Conservation (phyloP, 2,113 vertebrate species). For the Xiphophorus maculatus region DNA sequence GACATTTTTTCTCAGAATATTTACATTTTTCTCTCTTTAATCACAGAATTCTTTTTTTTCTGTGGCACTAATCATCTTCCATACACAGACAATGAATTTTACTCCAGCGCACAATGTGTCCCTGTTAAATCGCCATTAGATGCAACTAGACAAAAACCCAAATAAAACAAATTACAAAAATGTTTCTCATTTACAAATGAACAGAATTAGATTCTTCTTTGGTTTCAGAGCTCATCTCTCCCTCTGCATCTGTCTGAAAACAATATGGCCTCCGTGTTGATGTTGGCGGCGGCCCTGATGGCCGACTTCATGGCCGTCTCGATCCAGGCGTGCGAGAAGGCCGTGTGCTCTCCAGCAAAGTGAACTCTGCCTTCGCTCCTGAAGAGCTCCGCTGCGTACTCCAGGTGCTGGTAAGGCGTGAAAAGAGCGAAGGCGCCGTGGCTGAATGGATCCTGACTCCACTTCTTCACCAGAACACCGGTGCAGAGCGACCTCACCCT, state of each 20-base stretch:
- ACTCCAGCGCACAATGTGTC: too few relatives aligned
- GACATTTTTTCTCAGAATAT: too few relatives aligned
- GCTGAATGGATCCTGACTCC: slow-evolving; percentile 75
- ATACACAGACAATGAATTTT: too few relatives aligned
- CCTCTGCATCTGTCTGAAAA: neutral
- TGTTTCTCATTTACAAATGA: too few relatives aligned
- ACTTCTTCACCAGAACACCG: slow-evolving; percentile 73
- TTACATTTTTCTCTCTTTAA: too few relatives aligned
- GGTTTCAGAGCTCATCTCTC: slow-evolving; percentile 2
- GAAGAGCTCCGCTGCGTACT: slow-evolving; percentile 68
- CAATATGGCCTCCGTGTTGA: slow-evolving; percentile 47
- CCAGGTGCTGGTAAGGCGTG: slow-evolving; percentile 79
- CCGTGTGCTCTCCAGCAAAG: slow-evolving; percentile 83
- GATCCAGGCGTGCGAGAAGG: slow-evolving; percentile 82
- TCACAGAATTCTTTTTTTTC: too few relatives aligned
- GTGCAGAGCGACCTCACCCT: slow-evolving; percentile 48
- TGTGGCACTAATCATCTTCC: too few relatives aligned
- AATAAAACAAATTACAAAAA: too few relatives aligned
- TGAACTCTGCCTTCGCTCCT: slow-evolving; percentile 68
- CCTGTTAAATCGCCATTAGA: too few relatives aligned
- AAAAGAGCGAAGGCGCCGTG: slow-evolving; percentile 77
- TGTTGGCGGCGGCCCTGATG: slow-evolving; percentile 65
- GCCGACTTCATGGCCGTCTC: slow-evolving; percentile 83
- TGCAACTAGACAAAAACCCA: too few relatives aligned
- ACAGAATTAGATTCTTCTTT: too few relatives aligned